Base-by-base conservation (phyloP, 1,140 invertebrate genomes). In the Ostrea edulis region DNA sequence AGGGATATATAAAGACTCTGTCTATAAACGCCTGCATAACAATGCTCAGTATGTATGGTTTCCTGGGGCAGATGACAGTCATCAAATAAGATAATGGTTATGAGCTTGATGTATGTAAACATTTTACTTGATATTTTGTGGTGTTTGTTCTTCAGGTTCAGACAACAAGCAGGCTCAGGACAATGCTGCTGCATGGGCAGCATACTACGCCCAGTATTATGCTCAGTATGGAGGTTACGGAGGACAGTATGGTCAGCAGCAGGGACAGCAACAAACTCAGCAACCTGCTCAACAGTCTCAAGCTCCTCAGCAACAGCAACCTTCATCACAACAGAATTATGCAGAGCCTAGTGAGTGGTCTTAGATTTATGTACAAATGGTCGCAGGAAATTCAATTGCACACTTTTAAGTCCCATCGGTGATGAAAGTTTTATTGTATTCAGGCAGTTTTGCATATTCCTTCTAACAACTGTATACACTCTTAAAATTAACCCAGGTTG, bases 151-250 rank as follows among this genome's bases (percentile, higher is more conserved):
- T 84, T n/a, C 54, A 88, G 84, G 68, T n/a, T 62, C 83, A n/a
- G 55, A 62, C 83, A 84, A 91, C 86, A 93, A 94, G 85, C 93
- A 93, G 91, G 94, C 93, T 20, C 92, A 93, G 81, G 92, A 94
- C 91, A 95, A 95, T 92, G 95, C 95, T 83, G 95, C 95, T 53
- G 95, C 95, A 22, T 96, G 96, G 96, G 95, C 95, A 58, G 95
- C 95, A 17, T 96, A 96, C 91, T 96, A 96, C 93, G 94, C 95
- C 65, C 95, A 96, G 91, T 96, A 95, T 90, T 96, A 96, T 86
- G 87, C 84, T 44, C 87, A 88, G 87, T 88, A 88, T 86, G 87
- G 82, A 68, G 82, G n/a, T 52, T 87, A 87, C 68, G 83, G 29
- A 35, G 93, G 93, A 83, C 95, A 95, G 89, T 93, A 94, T 86